These are phyloP conservation scores for Choristoneura fumiferana DNA, from an alignment of 1,140 invertebrate genomes.

Conservation along the genomic window DNA sequence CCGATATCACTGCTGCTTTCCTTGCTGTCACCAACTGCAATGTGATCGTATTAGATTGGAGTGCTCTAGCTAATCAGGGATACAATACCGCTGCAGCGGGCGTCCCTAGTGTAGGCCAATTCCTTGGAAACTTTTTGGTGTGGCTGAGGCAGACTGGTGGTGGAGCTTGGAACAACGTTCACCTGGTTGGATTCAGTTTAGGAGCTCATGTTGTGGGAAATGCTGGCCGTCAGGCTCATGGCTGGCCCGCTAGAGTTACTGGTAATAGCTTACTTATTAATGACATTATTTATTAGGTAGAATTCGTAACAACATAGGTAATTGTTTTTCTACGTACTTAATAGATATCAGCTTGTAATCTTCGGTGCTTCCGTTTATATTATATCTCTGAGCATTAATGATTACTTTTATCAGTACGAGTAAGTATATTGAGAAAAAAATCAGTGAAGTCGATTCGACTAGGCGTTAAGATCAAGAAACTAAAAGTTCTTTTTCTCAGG, in stretches of 20 bases:
- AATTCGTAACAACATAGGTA: too few relatives aligned
- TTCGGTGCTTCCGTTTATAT: too few relatives aligned
- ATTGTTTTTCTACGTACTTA: too few relatives aligned
- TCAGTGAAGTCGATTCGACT: too few relatives aligned
- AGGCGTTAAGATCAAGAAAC: too few relatives aligned
- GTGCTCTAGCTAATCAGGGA: constrained; percentile 72
- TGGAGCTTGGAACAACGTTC: constrained; percentile 75
- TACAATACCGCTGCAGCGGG: constrained; percentile 71
- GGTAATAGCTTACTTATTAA: constrained; percentile 28
- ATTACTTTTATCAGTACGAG: too few relatives aligned
- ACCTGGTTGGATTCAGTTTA: constrained; percentile 90
- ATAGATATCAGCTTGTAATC: too few relatives aligned
- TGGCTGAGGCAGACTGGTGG: constrained; percentile 40
- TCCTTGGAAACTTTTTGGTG: constrained; percentile 51
- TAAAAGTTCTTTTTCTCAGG: constrained; percentile 21
- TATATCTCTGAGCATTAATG: too few relatives aligned
- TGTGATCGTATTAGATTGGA: constrained; percentile 82
- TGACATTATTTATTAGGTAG: background rate
- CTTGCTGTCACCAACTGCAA: constrained; percentile 65
- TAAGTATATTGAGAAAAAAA: too few relatives aligned
- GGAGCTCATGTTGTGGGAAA: constrained; percentile 90
- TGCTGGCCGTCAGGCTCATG: constrained; percentile 78
- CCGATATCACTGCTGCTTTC: constrained; percentile 29
- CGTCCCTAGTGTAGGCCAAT: constrained; percentile 65
- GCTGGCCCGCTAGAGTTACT: constrained; percentile 35